Conservation (phyloP, 2,113 vertebrate genomes). For the Poicephalus gulielmi region DNA sequence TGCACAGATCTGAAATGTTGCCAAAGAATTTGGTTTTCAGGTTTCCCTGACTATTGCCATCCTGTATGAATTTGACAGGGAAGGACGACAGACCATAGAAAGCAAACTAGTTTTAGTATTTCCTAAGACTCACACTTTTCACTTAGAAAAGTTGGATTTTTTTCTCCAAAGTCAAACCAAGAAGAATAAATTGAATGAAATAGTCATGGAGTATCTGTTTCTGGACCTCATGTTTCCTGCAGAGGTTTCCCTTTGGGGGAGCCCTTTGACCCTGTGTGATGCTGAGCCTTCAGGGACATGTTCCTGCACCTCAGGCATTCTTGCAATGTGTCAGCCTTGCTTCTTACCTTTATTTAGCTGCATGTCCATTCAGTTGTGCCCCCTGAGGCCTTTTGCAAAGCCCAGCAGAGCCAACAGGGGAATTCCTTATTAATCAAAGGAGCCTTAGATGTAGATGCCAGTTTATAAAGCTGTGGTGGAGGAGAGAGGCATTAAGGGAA, state of each 20-base stretch:
- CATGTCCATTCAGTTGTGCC: neutral
- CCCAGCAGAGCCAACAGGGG: neutral
- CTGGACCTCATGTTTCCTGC: fast-evolving
- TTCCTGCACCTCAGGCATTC: neutral
- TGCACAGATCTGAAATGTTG: neutral
- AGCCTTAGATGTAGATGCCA: neutral
- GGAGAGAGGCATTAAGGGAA: neutral
- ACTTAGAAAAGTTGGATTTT: neutral
- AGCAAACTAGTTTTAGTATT: neutral
- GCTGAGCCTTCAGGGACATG: neutral
- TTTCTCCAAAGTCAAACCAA: neutral
- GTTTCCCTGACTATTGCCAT: neutral
- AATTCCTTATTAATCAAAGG: neutral
- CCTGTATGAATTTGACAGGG: neutral
- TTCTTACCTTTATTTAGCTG: neutral
- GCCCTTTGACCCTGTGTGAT: fast-evolving
- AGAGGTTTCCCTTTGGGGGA: neutral
- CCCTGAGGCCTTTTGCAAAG: neutral
- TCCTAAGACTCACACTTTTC: neutral
- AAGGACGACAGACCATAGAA: neutral
- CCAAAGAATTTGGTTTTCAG: neutral
- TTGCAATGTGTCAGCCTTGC: neutral
- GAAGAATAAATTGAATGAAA: neutral
- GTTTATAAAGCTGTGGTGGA: neutral
- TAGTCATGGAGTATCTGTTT: neutral